Evolutionary conservation across 2,888 invertebrate species (phyloP).

Genomic region (Cremastobaeus sp.): DNA sequence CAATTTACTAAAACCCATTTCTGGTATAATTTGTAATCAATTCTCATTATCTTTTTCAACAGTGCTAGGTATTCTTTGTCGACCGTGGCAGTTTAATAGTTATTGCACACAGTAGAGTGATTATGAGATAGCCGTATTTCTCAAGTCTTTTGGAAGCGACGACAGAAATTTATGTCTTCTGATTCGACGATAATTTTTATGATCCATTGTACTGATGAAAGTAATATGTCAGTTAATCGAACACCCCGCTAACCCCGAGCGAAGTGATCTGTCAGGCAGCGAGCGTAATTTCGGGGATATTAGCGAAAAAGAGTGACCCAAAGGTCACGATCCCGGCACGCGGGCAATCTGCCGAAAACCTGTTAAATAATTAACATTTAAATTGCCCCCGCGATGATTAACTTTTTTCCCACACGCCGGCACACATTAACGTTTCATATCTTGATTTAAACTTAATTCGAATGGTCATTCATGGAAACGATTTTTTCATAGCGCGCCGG

Average conservation of each 20-base stretch:
- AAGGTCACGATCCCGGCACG: too few relatives aligned
- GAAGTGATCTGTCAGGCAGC: too few relatives aligned
- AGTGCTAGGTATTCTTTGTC: conserved; percentile 4
- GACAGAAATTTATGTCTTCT: not conserved
- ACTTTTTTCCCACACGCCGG: not conserved
- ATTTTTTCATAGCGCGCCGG: conserved; percentile 29
- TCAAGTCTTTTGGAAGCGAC: conserved; percentile 7
- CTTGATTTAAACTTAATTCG: conserved; percentile 47
- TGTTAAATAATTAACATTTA: too few relatives aligned
- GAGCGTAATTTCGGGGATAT: too few relatives aligned
- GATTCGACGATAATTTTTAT: conserved; percentile 27
- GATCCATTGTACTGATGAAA: conserved; percentile 13
- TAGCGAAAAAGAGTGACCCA: too few relatives aligned
- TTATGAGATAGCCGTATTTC: conserved; percentile 16
- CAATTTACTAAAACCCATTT: too few relatives aligned
- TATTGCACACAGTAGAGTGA: conserved; percentile 7
- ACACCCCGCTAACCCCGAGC: too few relatives aligned
- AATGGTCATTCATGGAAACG: conserved; percentile 34
- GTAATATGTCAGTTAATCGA: conserved; percentile 22
- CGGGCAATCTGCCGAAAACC: too few relatives aligned
- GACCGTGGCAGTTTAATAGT: conserved; percentile 10
- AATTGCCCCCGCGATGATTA: not conserved
- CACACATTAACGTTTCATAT: conserved; percentile 26
- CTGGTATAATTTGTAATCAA: conserved; percentile 6
- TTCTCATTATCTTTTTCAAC: conserved; percentile 6